Evolutionary conservation across 2,888 invertebrate species (phyloP).

Genomic region (Pyrrhosoma nymphula): DNA sequence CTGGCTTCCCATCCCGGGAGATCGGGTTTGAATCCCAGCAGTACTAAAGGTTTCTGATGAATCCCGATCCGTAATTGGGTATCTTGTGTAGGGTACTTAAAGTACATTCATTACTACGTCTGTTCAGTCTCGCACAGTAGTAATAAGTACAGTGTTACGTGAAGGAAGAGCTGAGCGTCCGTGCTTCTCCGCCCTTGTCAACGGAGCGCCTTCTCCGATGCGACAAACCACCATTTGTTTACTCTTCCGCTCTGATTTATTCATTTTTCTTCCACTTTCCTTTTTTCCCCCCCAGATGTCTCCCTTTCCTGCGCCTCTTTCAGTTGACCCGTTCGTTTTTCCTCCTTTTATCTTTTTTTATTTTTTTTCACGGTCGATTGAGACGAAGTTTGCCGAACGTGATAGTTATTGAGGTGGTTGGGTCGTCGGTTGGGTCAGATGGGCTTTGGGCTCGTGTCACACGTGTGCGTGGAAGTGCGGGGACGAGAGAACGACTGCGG

Average conservation of each 20-base stretch:
- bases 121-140: no score
- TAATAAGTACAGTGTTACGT: no score
- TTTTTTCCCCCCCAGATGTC: background rate
- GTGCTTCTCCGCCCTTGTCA: background rate
- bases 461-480: background rate
- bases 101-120: no score
- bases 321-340: background rate
- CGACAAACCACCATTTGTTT: background rate
- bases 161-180: no score
- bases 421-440: background rate
- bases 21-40: no score
- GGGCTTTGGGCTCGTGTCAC: background rate
- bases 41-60: no score
- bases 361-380: background rate
- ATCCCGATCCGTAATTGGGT: no score
- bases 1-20: no score
- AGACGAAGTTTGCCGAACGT: conserved; percentile 10
- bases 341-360: background rate
- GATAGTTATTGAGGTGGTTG: background rate
- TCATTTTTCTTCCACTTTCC: background rate
- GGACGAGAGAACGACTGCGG: background rate
- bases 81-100: no score
- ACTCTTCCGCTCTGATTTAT: background rate
- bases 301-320: background rate
- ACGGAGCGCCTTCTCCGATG: background rate